These are phyloP conservation scores for Collichthys lucidus DNA, from an alignment of 2,113 vertebrate genomes.

Conservation along the genomic window DNA sequence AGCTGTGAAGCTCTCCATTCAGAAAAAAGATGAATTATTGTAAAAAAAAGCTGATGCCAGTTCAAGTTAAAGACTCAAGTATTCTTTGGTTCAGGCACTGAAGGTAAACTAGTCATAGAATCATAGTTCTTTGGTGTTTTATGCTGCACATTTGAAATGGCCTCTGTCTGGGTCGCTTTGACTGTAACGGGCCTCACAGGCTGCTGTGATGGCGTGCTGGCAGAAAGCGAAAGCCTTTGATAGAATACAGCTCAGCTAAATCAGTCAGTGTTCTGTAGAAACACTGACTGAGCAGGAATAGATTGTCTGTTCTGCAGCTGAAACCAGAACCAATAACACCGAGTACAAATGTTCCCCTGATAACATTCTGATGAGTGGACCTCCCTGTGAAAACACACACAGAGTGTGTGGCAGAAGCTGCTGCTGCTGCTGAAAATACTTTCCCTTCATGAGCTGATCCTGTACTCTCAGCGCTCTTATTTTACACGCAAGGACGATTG, in stretches of 20 bases:
- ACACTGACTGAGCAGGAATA: slow-evolving; percentile 20
- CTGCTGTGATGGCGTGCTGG: slow-evolving; percentile 12
- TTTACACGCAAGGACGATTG: slow-evolving; percentile 28
- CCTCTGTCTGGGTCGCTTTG: slow-evolving; percentile 9
- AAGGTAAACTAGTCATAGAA: slow-evolving; percentile 21
- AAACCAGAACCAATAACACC: slow-evolving; percentile 42
- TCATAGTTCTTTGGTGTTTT: slow-evolving; percentile 24
- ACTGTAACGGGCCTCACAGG: slow-evolving; percentile 3
- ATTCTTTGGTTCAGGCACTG: slow-evolving; percentile 29
- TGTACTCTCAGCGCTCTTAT: slow-evolving; percentile 14
- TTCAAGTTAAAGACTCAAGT: slow-evolving; percentile 10
- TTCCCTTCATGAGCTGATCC: slow-evolving; percentile 1
- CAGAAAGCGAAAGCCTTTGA: slow-evolving; percentile 36
- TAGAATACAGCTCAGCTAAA: slow-evolving; percentile 27
- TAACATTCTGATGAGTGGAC: slow-evolving; percentile 20
- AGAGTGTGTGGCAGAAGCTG: background rate
- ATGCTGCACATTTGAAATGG: slow-evolving; percentile 15
- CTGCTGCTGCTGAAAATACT: background rate
- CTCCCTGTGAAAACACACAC: slow-evolving; percentile 9
- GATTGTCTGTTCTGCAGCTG: slow-evolving; percentile 22
- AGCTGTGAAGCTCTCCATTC: background rate
- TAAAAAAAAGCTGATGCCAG: slow-evolving; percentile 6
- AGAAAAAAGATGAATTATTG: background rate
- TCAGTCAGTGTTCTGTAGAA: slow-evolving; percentile 37
- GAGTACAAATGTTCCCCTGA: slow-evolving; percentile 21